A percentile compares a stretch with the other conserved stretches of the same genome.
phyloP scores from a whole-genome alignment of 1,140 invertebrate genomes.

The Chymomyza costata region DNA sequence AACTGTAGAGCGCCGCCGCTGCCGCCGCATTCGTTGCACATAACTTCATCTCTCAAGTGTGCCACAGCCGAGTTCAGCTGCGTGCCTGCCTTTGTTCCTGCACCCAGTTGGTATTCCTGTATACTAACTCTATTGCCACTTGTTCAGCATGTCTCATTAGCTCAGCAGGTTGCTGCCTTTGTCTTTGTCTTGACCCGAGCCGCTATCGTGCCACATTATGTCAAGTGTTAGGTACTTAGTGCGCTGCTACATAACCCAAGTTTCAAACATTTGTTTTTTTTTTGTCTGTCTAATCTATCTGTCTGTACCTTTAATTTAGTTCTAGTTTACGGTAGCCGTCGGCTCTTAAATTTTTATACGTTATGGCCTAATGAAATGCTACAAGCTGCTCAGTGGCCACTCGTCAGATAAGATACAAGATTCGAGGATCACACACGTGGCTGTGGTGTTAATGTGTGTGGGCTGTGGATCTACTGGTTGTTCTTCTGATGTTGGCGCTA shows the following conservation, averaged over 20 bases:
- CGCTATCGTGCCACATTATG: conserved; percentile 63
- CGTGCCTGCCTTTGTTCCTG: neutral
- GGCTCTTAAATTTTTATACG: conserved; percentile 12
- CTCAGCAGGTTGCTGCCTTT: conserved; percentile 56
- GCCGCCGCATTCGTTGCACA: too few relatives aligned
- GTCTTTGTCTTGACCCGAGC: conserved; percentile 37
- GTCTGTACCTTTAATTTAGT: neutral
- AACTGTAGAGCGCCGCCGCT: conserved; percentile 43
- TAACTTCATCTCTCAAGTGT: neutral
- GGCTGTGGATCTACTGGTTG: too few relatives aligned
- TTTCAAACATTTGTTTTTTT: too few relatives aligned
- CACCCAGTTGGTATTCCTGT: too few relatives aligned
- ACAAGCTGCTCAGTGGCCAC: conserved; percentile 10
- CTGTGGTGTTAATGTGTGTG: conserved; percentile 19
- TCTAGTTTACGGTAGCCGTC: conserved; percentile 32
- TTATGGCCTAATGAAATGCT: conserved; percentile 40
- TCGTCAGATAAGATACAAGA: conserved; percentile 35
- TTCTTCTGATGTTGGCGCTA: too few relatives aligned
- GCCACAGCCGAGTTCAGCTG: too few relatives aligned
- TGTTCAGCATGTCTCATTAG: conserved; percentile 62
- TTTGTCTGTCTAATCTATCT: too few relatives aligned
- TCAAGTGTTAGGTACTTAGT: conserved; percentile 72
- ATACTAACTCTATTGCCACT: too few relatives aligned
- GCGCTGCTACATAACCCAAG: conserved; percentile 39
- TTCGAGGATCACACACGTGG: conserved; percentile 41